These are phyloP conservation scores for Abscondita cerata DNA, from an alignment of 2,888 invertebrate genomes.

Conservation along the genomic window DNA sequence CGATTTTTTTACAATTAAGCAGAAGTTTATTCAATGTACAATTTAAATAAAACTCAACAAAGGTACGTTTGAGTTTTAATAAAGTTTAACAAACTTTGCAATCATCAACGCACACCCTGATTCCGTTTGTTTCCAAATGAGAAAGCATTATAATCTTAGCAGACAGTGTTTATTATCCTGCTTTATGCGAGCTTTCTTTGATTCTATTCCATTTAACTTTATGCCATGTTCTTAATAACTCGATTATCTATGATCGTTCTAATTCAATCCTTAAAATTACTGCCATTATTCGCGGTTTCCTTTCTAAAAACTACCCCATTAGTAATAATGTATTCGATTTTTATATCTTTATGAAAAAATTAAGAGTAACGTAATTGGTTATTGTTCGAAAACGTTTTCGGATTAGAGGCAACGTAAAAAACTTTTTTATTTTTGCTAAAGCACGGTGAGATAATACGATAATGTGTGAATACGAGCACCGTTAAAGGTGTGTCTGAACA, in stretches of 20 bases:
- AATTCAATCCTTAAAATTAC: slow-evolving; percentile 29
- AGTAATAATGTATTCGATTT: too few relatives aligned
- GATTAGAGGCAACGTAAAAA: too few relatives aligned
- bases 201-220: slow-evolving; percentile 50
- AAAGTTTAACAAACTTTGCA: slow-evolving; percentile 46
- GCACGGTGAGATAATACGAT: slow-evolving; percentile 33
- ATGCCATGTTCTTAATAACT: slow-evolving; percentile 48
- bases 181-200: slow-evolving; percentile 47
- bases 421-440: slow-evolving; percentile 8
- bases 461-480: slow-evolving; percentile 39
- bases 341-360: too few relatives aligned
- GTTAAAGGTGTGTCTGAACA: slow-evolving; percentile 46
- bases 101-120: slow-evolving; percentile 45
- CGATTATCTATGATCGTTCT: slow-evolving; percentile 44
- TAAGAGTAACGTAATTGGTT: too few relatives aligned
- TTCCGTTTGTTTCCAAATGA: slow-evolving; percentile 46
- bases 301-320: too few relatives aligned
- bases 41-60: slow-evolving; percentile 26
- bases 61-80: slow-evolving; percentile 46
- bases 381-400: too few relatives aligned
- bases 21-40: too few relatives aligned
- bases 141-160: slow-evolving; percentile 44
- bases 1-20: too few relatives aligned
- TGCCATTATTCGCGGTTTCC: slow-evolving; percentile 25
- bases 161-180: slow-evolving; percentile 47